These are phyloP conservation scores for Trematomus bernacchii DNA, from an alignment of 2,797 vertebrate species.

Conservation along the genomic window DNA sequence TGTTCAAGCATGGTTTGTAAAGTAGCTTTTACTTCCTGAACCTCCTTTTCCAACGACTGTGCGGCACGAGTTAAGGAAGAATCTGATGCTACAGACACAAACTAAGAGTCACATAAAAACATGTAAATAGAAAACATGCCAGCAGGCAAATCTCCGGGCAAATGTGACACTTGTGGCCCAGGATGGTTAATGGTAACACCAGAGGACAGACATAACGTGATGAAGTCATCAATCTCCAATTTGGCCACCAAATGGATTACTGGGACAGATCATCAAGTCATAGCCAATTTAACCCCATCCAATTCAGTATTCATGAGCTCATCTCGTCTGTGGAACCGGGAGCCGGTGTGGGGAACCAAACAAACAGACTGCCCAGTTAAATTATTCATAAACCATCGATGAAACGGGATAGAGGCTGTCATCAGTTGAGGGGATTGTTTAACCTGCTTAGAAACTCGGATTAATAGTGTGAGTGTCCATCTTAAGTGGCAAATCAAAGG, in stretches of 20 bases:
- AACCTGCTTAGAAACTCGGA: slow-evolving; percentile 80
- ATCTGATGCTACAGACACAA: slow-evolving; percentile 25
- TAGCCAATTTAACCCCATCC: slow-evolving; percentile 68
- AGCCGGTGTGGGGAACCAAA: slow-evolving; percentile 48
- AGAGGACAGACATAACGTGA: slow-evolving; percentile 47
- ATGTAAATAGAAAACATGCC: slow-evolving; percentile 47
- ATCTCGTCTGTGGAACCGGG: slow-evolving; percentile 54
- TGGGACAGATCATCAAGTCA: slow-evolving; percentile 68
- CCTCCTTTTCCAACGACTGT: slow-evolving; percentile 90
- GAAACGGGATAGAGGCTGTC: slow-evolving; percentile 73
- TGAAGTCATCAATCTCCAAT: slow-evolving; percentile 71
- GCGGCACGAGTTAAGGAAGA: slow-evolving; percentile 86
- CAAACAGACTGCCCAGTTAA: slow-evolving; percentile 74
- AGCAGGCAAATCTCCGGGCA: slow-evolving; percentile 37
- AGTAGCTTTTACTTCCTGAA: slow-evolving; percentile 91
- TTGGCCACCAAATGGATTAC: slow-evolving; percentile 67
- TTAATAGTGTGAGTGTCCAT: slow-evolving; percentile 75
- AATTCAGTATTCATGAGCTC: slow-evolving; percentile 78
- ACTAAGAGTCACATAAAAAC: slow-evolving; percentile 10
- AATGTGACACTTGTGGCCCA: slow-evolving; percentile 50
- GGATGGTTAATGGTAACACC: slow-evolving; percentile 50
- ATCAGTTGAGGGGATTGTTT: slow-evolving; percentile 76
- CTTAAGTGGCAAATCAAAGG: slow-evolving; percentile 81
- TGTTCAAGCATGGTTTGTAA: slow-evolving; percentile 89
- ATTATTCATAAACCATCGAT: slow-evolving; percentile 82